Conservation (phyloP, 1,140 invertebrate genomes). For the Mamestra configurata region DNA sequence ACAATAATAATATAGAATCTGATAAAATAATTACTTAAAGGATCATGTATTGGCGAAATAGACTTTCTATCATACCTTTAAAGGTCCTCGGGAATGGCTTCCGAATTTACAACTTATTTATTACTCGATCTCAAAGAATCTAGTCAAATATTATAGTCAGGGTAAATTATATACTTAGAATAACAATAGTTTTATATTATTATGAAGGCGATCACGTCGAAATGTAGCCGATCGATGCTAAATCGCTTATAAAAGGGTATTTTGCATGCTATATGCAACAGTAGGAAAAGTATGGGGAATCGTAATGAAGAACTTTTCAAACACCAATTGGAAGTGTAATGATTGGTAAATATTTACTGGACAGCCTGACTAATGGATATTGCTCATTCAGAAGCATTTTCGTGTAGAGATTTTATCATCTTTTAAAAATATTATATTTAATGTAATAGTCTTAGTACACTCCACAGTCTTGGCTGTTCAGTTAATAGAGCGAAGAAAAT, state of each 20-base stretch:
- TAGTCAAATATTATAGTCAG: slow-evolving; percentile 64
- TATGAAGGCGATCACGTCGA: slow-evolving; percentile 20
- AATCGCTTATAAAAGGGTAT: slow-evolving; percentile 34
- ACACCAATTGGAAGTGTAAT: background rate
- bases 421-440: slow-evolving; percentile 2
- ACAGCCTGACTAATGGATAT: background rate
- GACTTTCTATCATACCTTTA: slow-evolving; percentile 56
- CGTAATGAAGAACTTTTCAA: slow-evolving; percentile 5
- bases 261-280: slow-evolving; percentile 22
- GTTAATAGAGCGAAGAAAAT: slow-evolving; percentile 1
- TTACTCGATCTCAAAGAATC: slow-evolving; percentile 52
- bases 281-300: slow-evolving; percentile 14
- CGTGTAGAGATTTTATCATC: background rate
- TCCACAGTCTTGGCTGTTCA: slow-evolving; percentile 7
- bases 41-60: background rate
- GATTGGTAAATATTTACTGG: background rate
- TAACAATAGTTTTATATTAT: slow-evolving; percentile 33
- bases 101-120: slow-evolving; percentile 53
- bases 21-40: background rate
- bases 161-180: slow-evolving; percentile 54
- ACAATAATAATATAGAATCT: slow-evolving; percentile 36
- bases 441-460: slow-evolving; percentile 5
- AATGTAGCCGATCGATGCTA: slow-evolving; percentile 21
- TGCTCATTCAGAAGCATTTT: background rate
- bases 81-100: slow-evolving; percentile 55